Evolutionary conservation across 30 jellyfish, hydroid and myxozoan species (phyloP), one percentile per base, ranked within the genome.

Genomic region (Rhopilema esculentum): DNA sequence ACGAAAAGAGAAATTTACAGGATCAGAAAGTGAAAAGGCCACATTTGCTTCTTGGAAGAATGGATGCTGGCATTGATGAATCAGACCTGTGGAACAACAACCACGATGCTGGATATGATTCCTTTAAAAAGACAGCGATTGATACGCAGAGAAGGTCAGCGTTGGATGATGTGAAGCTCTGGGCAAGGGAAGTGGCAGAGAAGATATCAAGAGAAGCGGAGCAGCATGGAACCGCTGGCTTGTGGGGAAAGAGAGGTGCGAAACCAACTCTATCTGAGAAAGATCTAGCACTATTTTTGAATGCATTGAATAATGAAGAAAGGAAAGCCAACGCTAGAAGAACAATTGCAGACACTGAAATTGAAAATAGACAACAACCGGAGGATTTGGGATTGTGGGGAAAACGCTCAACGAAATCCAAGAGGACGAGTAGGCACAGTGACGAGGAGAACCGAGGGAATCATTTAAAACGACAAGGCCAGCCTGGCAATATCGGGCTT

Each of bases 191-290:
- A 66, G 77, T 66, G 30, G 77, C 77, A 66, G 18, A 66, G 50
- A 66, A 66, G 40, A 66, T 17, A n/a, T 24, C 69, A 8, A 65
- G 48, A 9, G n/a, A 31, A 27, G 80, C 57, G 8, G 28, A 52
- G 25, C 64, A 66, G 57, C 40, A 61, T 17, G 90, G 90, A 62
- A 67, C 52, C 15, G 90, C 83, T 16, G 94, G 91, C 15, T 24
- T 88, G 4, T 88, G 96, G 96, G 96, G 96, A 16, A 88, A 71
- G 66, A 30, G 89, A 64, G 52, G 28, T 16, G 73, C 65, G 50
- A 40, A 40, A 12, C 57, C 6, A 6, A 12, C 12, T 40, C 57
- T 40, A 12, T 29, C 66, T 7, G 51, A 66, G 18, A 51, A 22
- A 25, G 0, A 20, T 0, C 61, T 73, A 61, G 61, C 23, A 48